Evolutionary conservation across 1,140 invertebrate species (phyloP).

Genomic region (Steinernema feltiae): DNA sequence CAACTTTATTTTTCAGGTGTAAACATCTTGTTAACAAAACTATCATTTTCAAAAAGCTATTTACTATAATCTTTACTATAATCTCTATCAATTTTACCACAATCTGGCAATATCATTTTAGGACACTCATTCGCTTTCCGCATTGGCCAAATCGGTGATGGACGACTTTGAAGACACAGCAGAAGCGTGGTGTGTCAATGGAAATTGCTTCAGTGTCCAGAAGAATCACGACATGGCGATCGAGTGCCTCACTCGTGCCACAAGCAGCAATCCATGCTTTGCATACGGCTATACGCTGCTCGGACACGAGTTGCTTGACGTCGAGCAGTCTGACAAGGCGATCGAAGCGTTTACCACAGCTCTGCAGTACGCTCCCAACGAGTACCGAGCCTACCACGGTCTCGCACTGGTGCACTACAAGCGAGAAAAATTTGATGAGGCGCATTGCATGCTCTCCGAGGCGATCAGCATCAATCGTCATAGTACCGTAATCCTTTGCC

Average conservation of each 20-base stretch:
- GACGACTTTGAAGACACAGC: slow-evolving; percentile 59
- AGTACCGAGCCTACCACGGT: slow-evolving; percentile 98
- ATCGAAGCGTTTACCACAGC: slow-evolving; percentile 87
- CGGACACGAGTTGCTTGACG: slow-evolving; percentile 90
- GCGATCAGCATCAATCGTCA: slow-evolving; percentile 84
- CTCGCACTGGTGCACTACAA: slow-evolving; percentile 96
- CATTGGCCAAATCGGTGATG: slow-evolving; percentile 72
- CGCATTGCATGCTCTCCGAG: slow-evolving; percentile 67
- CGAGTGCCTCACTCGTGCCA: slow-evolving; percentile 93
- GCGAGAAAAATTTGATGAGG: slow-evolving; percentile 83
- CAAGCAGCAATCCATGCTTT: slow-evolving; percentile 82
- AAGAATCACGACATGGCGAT: slow-evolving; percentile 96
- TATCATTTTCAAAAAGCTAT: too few species aligned
- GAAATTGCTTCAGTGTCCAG: slow-evolving; percentile 92
- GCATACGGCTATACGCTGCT: slow-evolving; percentile 92
- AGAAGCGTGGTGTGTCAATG: slow-evolving; percentile 83
- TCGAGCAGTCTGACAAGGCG: slow-evolving; percentile 93
- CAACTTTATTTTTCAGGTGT: slow-evolving; percentile 8
- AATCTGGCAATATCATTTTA: slow-evolving; percentile 58
- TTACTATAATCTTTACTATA: too few species aligned
- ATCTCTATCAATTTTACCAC: not conserved
- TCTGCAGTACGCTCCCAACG: slow-evolving; percentile 78
- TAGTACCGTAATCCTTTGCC: slow-evolving; percentile 86
- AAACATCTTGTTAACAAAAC: not conserved
- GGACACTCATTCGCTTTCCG: slow-evolving; percentile 79